Evolutionary conservation across 2,113 vertebrate genomes (phyloP).

Genomic region (Zosterops lateralis): DNA sequence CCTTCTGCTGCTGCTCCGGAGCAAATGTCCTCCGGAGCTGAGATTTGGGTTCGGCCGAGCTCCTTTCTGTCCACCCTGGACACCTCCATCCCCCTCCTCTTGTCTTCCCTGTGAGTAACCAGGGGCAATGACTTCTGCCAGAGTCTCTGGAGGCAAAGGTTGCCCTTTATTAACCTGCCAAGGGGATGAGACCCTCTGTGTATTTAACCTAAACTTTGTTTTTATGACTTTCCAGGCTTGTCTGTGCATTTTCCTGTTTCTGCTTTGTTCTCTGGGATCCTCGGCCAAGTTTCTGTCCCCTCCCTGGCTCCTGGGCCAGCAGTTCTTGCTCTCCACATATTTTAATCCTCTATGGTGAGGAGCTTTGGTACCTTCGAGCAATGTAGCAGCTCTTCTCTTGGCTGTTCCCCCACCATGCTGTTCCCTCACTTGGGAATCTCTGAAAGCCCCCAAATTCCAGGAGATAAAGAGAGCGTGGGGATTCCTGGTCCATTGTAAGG

Average conservation of each 20-base stretch:
- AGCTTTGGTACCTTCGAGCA: neutral
- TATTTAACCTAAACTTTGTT: slow-evolving; percentile 29
- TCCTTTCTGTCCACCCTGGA: neutral
- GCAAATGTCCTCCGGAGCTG: neutral
- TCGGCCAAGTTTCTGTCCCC: slow-evolving; percentile 30
- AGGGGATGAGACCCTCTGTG: neutral
- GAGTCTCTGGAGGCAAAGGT: neutral
- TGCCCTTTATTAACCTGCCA: neutral
- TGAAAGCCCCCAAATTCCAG: neutral
- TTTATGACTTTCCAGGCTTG: slow-evolving; percentile 23
- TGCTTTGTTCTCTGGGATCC: neutral
- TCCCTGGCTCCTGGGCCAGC: neutral
- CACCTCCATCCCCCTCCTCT: neutral
- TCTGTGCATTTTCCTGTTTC: slow-evolving; percentile 44
- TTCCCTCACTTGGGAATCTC: neutral
- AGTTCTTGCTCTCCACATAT: neutral
- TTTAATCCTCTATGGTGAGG: neutral
- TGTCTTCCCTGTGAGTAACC: neutral
- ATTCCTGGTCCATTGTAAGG: neutral
- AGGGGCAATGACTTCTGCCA: neutral
- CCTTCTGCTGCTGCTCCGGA: fast-evolving
- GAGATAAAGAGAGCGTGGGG: neutral
- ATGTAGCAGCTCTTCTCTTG: neutral
- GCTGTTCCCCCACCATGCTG: fast-evolving
- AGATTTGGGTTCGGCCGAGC: neutral